phyloP scores from a whole-genome alignment of 2,797 vertebrate species.

The Lagorchestes hirsutus region DNA sequence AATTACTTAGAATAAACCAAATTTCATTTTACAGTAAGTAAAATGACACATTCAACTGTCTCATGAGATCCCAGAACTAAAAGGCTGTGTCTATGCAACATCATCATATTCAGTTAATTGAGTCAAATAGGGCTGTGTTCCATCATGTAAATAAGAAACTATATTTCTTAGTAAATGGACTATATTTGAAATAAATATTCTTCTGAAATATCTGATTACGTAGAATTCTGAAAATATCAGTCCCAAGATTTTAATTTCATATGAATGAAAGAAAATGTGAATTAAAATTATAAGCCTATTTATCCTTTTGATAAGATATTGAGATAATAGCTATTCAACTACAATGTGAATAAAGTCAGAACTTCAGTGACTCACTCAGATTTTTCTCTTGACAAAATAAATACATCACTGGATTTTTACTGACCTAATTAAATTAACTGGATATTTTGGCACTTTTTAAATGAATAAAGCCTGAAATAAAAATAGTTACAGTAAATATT shows the following conservation, averaged over 20 bases:
- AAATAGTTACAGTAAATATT: not conserved
- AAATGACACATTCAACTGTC: not conserved
- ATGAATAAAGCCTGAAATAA: not conserved
- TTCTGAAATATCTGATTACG: not conserved
- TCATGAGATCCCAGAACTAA: not conserved
- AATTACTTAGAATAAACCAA: not conserved
- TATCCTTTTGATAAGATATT: not conserved
- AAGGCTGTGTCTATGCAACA: not conserved
- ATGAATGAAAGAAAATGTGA: not conserved
- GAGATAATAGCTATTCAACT: slow-evolving; percentile 28
- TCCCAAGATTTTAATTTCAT: not conserved
- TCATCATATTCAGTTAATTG: not conserved
- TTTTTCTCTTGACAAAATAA: not conserved
- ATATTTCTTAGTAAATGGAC: not conserved
- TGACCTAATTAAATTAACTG: not conserved
- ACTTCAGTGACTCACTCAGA: slow-evolving; percentile 1
- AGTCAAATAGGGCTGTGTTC: not conserved
- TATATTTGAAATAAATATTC: not conserved
- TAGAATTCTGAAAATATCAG: not conserved
- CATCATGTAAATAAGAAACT: not conserved
- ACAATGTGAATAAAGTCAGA: slow-evolving; percentile 4
- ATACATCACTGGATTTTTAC: not conserved
- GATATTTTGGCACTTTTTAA: not conserved
- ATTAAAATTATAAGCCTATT: not conserved
- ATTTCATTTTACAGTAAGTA: not conserved